Conservation (phyloP, 2,888 invertebrate genomes). For the Eupithecia centaureata region DNA sequence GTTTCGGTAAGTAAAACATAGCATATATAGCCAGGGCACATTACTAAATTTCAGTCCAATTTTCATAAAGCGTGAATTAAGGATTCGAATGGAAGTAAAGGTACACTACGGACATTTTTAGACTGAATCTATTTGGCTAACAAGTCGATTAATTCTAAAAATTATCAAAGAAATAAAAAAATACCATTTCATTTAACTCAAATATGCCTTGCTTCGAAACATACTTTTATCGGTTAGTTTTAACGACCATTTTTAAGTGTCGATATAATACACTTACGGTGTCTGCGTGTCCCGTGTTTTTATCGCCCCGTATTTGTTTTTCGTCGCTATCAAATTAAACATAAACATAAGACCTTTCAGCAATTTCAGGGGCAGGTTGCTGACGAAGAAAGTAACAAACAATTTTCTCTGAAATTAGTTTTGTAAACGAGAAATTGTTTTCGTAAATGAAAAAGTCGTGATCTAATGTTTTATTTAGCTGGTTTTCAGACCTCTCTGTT, state of each 20-base stretch:
- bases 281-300: slow-evolving; percentile 13
- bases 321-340: slow-evolving; percentile 56
- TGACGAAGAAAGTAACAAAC: slow-evolving; percentile 23
- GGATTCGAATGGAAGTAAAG: too few relatives aligned
- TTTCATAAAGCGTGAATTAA: too few relatives aligned
- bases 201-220: too few relatives aligned
- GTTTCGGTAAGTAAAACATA: too few relatives aligned
- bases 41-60: too few relatives aligned
- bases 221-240: not conserved
- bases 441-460: slow-evolving; percentile 14
- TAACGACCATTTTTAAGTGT: not conserved
- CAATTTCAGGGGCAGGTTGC: slow-evolving; percentile 15
- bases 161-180: too few relatives aligned
- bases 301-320: slow-evolving; percentile 36
- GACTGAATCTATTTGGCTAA: too few relatives aligned
- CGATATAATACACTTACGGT: slow-evolving; percentile 14
- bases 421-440: slow-evolving; percentile 39
- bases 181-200: too few relatives aligned
- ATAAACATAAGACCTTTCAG: slow-evolving; percentile 47
- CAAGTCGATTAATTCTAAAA: too few relatives aligned
- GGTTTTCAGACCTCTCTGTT: not conserved
- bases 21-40: too few relatives aligned
- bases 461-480: not conserved
- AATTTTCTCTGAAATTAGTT: slow-evolving; percentile 28
- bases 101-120: too few relatives aligned